These are phyloP conservation scores for Heliocidaris erythrogramma DNA, from an alignment of 35 echinoderm and acorn worm species.

Conservation along the genomic window DNA sequence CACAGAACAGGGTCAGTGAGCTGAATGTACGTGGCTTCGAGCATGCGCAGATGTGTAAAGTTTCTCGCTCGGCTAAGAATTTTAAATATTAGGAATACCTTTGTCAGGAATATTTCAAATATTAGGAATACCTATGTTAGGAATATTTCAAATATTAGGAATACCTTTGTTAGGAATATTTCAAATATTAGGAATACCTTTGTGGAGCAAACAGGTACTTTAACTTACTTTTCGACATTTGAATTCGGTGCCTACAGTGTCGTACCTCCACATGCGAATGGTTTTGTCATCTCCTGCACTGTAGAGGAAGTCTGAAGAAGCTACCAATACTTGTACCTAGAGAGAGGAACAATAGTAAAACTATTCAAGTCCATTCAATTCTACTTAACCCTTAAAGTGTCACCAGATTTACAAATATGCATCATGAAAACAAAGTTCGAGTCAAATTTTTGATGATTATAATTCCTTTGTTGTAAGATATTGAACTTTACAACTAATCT, in stretches of 20 bases:
- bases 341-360: neutral
- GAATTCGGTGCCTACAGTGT: slow-evolving; percentile 60
- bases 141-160: too few relatives aligned
- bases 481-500: too few relatives aligned
- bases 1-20: too few relatives aligned
- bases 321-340: slow-evolving; percentile 75
- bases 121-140: too few relatives aligned
- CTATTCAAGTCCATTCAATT: neutral
- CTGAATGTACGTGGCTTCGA: too few relatives aligned
- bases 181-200: neutral
- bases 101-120: too few relatives aligned
- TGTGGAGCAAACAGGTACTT: neutral
- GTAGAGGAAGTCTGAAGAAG: slow-evolving; percentile 70
- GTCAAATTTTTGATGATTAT: too few relatives aligned
- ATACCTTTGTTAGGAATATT: neutral
- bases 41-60: too few relatives aligned
- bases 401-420: neutral
- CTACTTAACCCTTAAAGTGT: neutral
- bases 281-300: slow-evolving; percentile 83
- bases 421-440: neutral
- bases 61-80: too few relatives aligned
- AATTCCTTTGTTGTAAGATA: too few relatives aligned
- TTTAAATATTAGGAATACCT: too few relatives aligned
- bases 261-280: slow-evolving; percentile 87
- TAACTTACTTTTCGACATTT: slow-evolving; percentile 78